Percentiles rank a stretch among this genome's conserved stretches.
Evolutionary conservation across 2,888 invertebrate genomes (phyloP).

Genomic region (Apotomis capreana): DNA sequence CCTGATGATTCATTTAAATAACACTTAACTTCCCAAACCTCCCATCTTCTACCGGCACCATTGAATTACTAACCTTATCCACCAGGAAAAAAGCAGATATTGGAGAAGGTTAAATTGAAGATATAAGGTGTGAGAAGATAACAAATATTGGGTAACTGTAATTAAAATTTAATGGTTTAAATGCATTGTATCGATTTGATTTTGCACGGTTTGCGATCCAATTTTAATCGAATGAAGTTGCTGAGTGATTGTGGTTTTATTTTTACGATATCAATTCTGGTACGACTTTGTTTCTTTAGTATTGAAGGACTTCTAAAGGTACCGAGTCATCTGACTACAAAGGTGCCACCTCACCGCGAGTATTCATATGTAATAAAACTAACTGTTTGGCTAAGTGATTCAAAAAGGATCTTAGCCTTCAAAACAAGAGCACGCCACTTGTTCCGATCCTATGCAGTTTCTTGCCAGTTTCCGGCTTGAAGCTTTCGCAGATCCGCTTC

Average conservation of each 20-base stretch:
- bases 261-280: neutral
- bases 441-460: too few species aligned
- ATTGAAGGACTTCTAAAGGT: too few species aligned
- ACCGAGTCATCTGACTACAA: too few species aligned
- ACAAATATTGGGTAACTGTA: constrained; percentile 38
- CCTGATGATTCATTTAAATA: constrained; percentile 46
- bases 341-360: too few species aligned
- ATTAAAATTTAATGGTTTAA: constrained; percentile 40
- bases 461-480: too few species aligned
- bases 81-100: neutral
- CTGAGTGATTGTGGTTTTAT: constrained; percentile 10
- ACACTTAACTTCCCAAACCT: constrained; percentile 1
- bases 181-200: constrained; percentile 37
- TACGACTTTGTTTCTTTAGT: too few species aligned
- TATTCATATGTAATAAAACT: too few species aligned
- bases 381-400: too few species aligned
- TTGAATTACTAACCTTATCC: constrained; percentile 6
- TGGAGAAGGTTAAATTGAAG: neutral
- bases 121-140: neutral
- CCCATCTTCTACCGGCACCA: neutral
- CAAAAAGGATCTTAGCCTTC: too few species aligned
- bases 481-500: too few species aligned
- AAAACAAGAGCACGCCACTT: too few species aligned
- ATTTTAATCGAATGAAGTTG: constrained; percentile 27
- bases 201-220: constrained; percentile 26